Evolutionary conservation across 2,888 invertebrate genomes (phyloP).

Genomic region (Cephus runcator): DNA sequence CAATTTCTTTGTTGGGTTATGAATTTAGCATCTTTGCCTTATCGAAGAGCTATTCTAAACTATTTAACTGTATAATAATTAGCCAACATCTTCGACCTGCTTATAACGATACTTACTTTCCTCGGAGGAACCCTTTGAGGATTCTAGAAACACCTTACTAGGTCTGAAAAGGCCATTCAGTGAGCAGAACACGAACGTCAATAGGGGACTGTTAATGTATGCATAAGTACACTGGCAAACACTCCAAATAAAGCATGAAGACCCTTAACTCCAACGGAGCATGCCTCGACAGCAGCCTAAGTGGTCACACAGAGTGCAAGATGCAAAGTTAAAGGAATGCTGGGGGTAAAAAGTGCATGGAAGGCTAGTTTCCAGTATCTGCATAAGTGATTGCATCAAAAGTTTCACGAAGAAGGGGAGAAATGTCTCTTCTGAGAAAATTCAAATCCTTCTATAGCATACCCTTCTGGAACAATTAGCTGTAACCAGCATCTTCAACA

Average conservation of each 20-base stretch:
- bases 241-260: slow-evolving; percentile 53
- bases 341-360: slow-evolving; percentile 53
- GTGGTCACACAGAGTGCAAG: slow-evolving; percentile 27
- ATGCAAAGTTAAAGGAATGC: slow-evolving; percentile 43
- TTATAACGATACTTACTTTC: neutral
- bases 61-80: neutral
- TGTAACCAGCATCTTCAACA: neutral
- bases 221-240: slow-evolving; percentile 57
- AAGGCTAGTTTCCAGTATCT: slow-evolving; percentile 51
- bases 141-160: slow-evolving; percentile 35
- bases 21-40: neutral
- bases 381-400: slow-evolving; percentile 46
- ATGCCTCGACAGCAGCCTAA: slow-evolving; percentile 33
- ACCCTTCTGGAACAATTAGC: neutral
- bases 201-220: slow-evolving; percentile 56
- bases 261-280: slow-evolving; percentile 45
- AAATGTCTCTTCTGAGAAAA: neutral
- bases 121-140: slow-evolving; percentile 25
- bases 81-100: neutral
- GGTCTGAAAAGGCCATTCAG: slow-evolving; percentile 43
- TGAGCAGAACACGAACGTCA: slow-evolving; percentile 34
- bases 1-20: neutral
- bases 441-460: neutral
- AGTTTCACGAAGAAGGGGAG: slow-evolving; percentile 24
- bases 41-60: neutral